Evolutionary conservation across 2,797 vertebrate genomes (phyloP).

Genomic region (Ibycter americanus): DNA sequence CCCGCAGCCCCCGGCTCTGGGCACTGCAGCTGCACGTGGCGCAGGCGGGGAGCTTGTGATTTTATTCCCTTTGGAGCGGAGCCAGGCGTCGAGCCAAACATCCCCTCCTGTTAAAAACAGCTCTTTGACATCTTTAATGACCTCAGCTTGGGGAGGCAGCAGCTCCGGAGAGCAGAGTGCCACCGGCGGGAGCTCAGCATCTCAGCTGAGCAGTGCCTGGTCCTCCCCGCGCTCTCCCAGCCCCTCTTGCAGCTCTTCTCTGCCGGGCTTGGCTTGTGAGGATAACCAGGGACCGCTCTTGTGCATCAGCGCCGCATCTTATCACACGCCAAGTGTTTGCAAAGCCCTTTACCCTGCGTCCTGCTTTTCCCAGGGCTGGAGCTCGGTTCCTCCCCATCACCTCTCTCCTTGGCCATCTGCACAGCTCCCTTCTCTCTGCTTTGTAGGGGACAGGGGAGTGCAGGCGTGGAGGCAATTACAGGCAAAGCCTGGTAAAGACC

Average conservation of each 20-base stretch:
- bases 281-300: neutral
- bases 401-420: neutral
- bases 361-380: conserved; percentile 27
- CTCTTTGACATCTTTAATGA: conserved; percentile 17
- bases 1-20: neutral
- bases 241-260: neutral
- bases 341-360: neutral
- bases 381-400: neutral
- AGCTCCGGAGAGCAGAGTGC: neutral
- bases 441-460: neutral
- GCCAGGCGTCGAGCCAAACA: neutral
- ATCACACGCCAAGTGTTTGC: neutral
- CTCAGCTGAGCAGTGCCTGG: neutral
- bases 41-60: neutral
- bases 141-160: neutral
- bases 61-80: neutral
- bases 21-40: neutral
- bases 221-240: neutral
- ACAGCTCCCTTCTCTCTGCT: neutral
- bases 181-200: neutral
- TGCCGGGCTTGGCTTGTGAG: neutral
- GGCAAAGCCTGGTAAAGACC: neutral
- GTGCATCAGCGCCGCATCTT: neutral
- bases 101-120: neutral
- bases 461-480: neutral